Evolutionary conservation across 2,113 vertebrate genomes (phyloP).

Genomic region (Talpa occidentalis): DNA sequence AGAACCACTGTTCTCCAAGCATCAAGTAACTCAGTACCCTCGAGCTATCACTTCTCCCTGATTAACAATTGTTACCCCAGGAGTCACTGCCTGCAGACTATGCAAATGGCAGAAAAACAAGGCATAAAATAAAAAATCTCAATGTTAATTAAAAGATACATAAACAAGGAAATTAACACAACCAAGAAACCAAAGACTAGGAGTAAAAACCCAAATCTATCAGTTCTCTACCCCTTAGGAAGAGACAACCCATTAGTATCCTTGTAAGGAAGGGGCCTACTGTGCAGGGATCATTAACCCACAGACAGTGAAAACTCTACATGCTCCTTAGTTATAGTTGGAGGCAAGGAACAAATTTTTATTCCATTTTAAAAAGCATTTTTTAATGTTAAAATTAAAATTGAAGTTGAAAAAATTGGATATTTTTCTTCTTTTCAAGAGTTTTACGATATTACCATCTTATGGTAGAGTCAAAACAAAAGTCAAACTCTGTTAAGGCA

Average conservation of each 20-base stretch:
- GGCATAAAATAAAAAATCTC: constrained; percentile 45
- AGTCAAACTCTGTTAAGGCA: neutral
- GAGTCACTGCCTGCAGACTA: constrained; percentile 3
- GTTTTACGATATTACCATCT: neutral
- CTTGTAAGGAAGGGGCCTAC: constrained; percentile 31
- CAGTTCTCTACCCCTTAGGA: constrained; percentile 42
- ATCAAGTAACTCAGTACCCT: constrained; percentile 17
- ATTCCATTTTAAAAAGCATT: constrained; percentile 23
- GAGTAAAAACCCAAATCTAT: constrained; percentile 49
- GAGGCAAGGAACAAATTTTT: constrained; percentile 29
- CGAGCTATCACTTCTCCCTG: constrained; percentile 27
- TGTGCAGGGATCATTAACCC: constrained; percentile 27
- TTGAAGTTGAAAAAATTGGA: neutral
- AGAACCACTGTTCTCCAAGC: constrained; percentile 16
- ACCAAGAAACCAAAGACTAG: constrained; percentile 47
- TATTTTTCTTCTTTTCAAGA: neutral
- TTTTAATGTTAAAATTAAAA: constrained; percentile 32
- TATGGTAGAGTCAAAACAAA: constrained; percentile 25
- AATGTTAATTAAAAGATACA: constrained; percentile 70
- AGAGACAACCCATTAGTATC: constrained; percentile 37
- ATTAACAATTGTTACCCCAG: constrained; percentile 51
- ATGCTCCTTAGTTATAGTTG: neutral
- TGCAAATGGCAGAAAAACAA: constrained; percentile 58
- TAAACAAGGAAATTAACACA: constrained; percentile 62
- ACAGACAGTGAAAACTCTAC: neutral